Percentiles rank a stretch among this genome's conserved stretches.
Evolutionary conservation across 2,113 vertebrate genomes (phyloP).

Genomic region (Procapra przewalskii): DNA sequence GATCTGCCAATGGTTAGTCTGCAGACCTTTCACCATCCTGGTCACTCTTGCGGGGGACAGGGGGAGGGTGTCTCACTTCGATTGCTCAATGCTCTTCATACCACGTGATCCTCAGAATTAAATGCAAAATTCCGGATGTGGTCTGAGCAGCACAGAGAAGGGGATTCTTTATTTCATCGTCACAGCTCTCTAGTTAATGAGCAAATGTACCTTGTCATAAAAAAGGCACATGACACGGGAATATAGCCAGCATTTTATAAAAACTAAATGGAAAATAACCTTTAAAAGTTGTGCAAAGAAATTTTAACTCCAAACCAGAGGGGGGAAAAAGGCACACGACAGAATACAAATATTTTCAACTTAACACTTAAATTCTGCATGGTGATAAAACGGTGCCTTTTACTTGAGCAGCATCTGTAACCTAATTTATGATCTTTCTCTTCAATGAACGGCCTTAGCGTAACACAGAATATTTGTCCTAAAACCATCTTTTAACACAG

Average conservation of each 20-base stretch:
- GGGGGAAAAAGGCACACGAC: neutral
- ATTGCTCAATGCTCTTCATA: neutral
- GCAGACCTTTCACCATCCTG: neutral
- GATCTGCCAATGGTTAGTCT: neutral
- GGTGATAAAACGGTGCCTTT: constrained; percentile 58
- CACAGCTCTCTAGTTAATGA: neutral
- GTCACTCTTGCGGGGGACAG: neutral
- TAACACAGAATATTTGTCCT: constrained; percentile 80
- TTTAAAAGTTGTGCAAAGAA: neutral
- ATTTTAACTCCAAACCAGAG: neutral
- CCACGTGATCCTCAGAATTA: neutral
- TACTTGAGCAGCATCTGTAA: constrained; percentile 69
- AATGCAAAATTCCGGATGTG: neutral
- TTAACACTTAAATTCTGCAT: constrained; percentile 69
- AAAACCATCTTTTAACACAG: constrained; percentile 86
- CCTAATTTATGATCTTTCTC: constrained; percentile 81
- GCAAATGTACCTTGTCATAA: neutral
- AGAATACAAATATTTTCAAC: constrained; percentile 72
- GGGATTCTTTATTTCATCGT: neutral
- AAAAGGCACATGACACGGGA: constrained; percentile 60
- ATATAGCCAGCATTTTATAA: neutral
- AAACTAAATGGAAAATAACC: neutral
- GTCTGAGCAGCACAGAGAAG: neutral
- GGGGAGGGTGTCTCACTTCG: neutral
- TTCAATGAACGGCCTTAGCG: constrained; percentile 76